Base-by-base conservation (phyloP, 1,140 invertebrate genomes). In the Psilanteris sp. region DNA sequence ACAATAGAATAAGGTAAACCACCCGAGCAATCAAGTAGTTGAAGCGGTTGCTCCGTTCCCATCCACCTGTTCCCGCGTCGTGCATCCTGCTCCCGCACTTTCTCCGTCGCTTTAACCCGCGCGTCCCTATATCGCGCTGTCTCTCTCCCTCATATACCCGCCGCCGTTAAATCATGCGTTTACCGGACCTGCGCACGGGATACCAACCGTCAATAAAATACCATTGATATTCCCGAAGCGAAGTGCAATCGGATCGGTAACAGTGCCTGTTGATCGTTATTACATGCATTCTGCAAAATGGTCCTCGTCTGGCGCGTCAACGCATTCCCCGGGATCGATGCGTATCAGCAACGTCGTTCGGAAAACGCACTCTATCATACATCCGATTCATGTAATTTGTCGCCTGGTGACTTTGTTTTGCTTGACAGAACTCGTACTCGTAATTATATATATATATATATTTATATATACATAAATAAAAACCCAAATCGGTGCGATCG, bases 151-250 rank as follows among this genome's bases (percentile, higher is more conserved):
- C 22, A 27, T 8, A 41, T 8, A 24, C 20, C 13, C 14, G 13
- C 18, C 32, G 72, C 66, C 68, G 24, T 48, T 64, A 75, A 83
- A 85, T 80, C 62, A 77, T 67, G 62, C 75, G 79, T 82, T 83
- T 79, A 79, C 80, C 67, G 43, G 62, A 46, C 57, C 61, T 77
- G 61, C 70, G 46, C 44, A 39, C 27, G 70, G 66, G 64, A 46
- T 79, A 83, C 82, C 74, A 20, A 29, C 55, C 61, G 48, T 57
- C 81, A 79, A 82, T 82, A 83, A 85, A 85, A 81, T 84, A 85
- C 81, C 83, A 86, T 81, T 85, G 83, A 87, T 85, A 84, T 82
- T 85, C 72, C 24, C 34, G 37, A 37, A 27, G 26, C 32, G 18
- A 43, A 62, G 11, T 52, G 61, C 9, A 20, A 48, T 48, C 20